Percentiles rank a stretch among this genome's conserved stretches.
Evolutionary conservation across 2,888 invertebrate species (phyloP).

Genomic region (Andrena chrysosceles): DNA sequence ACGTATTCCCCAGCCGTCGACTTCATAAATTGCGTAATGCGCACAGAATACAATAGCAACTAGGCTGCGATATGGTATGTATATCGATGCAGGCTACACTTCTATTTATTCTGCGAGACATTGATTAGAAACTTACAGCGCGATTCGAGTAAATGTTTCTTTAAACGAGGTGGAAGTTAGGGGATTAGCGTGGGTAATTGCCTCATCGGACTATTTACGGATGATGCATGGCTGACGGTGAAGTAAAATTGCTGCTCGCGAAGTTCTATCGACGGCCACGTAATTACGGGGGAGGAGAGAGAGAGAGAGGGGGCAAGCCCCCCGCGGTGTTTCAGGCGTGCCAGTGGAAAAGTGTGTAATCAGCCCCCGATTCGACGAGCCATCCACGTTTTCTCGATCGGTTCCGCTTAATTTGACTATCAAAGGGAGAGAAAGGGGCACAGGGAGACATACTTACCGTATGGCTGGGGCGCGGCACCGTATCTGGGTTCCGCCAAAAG

Average conservation of each 20-base stretch:
- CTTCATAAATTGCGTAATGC: constrained; percentile 29
- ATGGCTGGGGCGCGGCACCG: constrained; percentile 94
- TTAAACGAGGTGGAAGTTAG: neutral
- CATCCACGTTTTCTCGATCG: constrained; percentile 30
- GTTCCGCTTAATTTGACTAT: constrained; percentile 58
- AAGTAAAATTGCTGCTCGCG: constrained; percentile 1
- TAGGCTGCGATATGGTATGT: neutral
- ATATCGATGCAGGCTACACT: neutral
- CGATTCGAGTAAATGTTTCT: neutral
- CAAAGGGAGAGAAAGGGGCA: constrained; percentile 29
- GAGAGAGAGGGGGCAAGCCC: too few species aligned
- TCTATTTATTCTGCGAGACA: neutral
- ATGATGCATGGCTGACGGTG: neutral
- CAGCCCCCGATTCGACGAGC: constrained; percentile 11
- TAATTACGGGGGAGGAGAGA: constrained; percentile 19
- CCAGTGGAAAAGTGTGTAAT: constrained; percentile 27
- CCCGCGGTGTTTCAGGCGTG: constrained; percentile 28
- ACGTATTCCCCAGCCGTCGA: constrained; percentile 21
- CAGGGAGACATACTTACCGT: constrained; percentile 89
- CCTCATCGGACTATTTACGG: neutral
- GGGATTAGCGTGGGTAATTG: neutral
- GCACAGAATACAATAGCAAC: neutral
- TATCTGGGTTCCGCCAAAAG: constrained; percentile 95
- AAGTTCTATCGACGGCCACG: neutral
- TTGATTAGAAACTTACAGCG: neutral